phyloP scores from a whole-genome alignment of 2,888 invertebrate genomes.

The Plebejus anna region DNA sequence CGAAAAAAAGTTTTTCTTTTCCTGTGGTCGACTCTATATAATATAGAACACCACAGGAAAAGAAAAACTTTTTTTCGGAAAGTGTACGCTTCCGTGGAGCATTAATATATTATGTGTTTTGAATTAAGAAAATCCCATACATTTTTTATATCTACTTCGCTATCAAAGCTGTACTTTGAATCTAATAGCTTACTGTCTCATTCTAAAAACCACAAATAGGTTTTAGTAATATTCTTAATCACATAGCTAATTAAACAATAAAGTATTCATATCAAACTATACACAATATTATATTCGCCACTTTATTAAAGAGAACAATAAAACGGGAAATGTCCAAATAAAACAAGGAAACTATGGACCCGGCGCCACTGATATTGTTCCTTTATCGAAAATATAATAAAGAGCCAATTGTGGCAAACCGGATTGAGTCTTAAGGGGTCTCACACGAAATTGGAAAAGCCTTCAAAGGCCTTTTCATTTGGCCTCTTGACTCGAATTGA shows the following conservation, averaged over 20 bases:
- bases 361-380: slow-evolving; percentile 4
- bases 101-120: too few relatives aligned
- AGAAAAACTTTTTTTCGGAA: too few relatives aligned
- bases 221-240: too few relatives aligned
- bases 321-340: not conserved
- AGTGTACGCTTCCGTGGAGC: too few relatives aligned
- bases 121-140: too few relatives aligned
- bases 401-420: slow-evolving; percentile 5
- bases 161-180: too few relatives aligned
- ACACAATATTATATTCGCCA: not conserved
- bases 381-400: slow-evolving; percentile 17
- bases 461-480: slow-evolving; percentile 23
- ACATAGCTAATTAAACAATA: not conserved
- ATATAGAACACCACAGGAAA: too few relatives aligned
- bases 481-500: slow-evolving; percentile 23
- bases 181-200: too few relatives aligned
- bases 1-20: too few relatives aligned
- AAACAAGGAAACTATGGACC: not conserved
- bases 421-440: slow-evolving; percentile 12
- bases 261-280: not conserved
- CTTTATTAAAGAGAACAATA: slow-evolving; percentile 5
- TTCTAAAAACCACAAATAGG: too few relatives aligned
- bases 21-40: too few relatives aligned
- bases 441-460: slow-evolving; percentile 20
- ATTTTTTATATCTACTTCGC: too few relatives aligned